Evolutionary conservation across 2,888 invertebrate genomes (phyloP), one percentile per base, ranked within the genome.

Genomic region (Rhorus exstirpatorius): DNA sequence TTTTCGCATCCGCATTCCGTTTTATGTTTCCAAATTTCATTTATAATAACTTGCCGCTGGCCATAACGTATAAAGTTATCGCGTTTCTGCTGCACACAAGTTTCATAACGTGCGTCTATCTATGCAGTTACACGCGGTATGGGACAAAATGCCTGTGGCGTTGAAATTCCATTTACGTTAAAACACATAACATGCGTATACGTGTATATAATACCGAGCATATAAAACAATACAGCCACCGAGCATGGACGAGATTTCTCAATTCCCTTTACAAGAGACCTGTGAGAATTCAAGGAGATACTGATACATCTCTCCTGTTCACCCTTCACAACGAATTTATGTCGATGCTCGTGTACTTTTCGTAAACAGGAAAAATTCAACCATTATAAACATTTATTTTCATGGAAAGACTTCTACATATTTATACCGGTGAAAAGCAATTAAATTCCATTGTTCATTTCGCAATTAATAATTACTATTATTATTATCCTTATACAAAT

Each of bases 91-190:
- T 35, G 49, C 44, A 19, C 49, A 49, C n/a, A 35, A n/a, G 26
- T 49, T 21, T 46, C 26, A 8, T 60, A 19, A 17, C 19, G 17
- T n/a, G 26, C 14, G n/a, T 31, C 49, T 35, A 35, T 35, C 17
- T 49, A 44, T 38, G 24, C 19, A 72, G 67, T 67, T 60, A 51
- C 61, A 46, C 19, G 26, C 14, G 24, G 38, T 46, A 26, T 49
- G 38, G 14, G 51, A 26, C 14, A 67, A 31, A 79, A 38, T 49
- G 51, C 74, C 60, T 35, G 10, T 12, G 60, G 74, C 61, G 53
- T 67, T 79, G 49, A 60, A 61, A 60, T 74, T 80, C 61, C 68
- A 75, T 61, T 65, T 38, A n/a, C 21, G 19, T 3, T 6, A 44
- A 44, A 24, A 44, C 44, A 21, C 24, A 41, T n/a, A 31, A 46